Base-by-base conservation (phyloP, 2,113 vertebrate species). In the Rhea americana region DNA sequence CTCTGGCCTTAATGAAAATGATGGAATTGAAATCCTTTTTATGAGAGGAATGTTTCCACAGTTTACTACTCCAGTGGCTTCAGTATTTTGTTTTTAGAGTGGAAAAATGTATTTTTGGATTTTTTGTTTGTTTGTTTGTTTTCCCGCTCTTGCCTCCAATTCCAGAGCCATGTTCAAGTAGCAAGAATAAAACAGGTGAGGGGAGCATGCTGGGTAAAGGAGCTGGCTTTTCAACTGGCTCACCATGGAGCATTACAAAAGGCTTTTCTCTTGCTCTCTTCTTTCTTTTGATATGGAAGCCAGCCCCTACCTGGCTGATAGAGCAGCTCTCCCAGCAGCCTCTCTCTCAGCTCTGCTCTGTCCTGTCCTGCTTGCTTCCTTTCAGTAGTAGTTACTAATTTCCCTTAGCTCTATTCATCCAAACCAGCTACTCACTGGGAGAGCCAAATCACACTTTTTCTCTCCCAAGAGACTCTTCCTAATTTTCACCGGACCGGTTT, bases 111-210 rank as follows among this genome's bases (percentile, higher is more conserved):
- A 30, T 48, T 89, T 94, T 88, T 74, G 70, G 83, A 41, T 84
- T 35, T 35, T 35, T 35, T 87, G 39, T 72, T 81, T 82, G 89
- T 80, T 24, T 35, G 81, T 72, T 81, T 93, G 53, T 93, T 80
- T 96, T 90, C 73, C 72, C 86, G 95, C 90, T 90, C 85, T 94
- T 95, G 56, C 56, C 90, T 94, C 85, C 82, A 91, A 51, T 79
- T 93, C 79, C 91, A 93, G 87, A 86, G 61, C 73, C 85, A 83
- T 37, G 32, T 68, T 32, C 0, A 0, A 77, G 56, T 87, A 59
- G 85, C 68, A 94, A 73, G 94, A 86, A 28, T 87, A 76, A 65
- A 90, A 56, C 59, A 90, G 87, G 82, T 93, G 93, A 95, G 90
- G 87, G 68, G 65, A 88, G 56, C 80, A 70, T 78, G 82, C 80